phyloP scores from a whole-genome alignment of 2,113 vertebrate genomes.

The mouse (Mus musculus) region GRCm39 chr11:68194001-68194500 shows the following conservation, averaged over 20 bases:
- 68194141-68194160: fast-evolving
- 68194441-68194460: not conserved
- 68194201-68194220: not conserved
- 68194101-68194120: too few relatives aligned
- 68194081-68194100: too few relatives aligned
- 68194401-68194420: not conserved
- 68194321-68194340: not conserved
- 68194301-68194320: not conserved
- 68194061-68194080: too few relatives aligned
- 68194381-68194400: not conserved
- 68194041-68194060: too few relatives aligned
- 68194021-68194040: too few relatives aligned
- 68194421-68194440: conserved; percentile 17
- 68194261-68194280: not conserved
- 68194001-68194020: too few relatives aligned
- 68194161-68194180: too few relatives aligned
- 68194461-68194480: not conserved
- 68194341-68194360: not conserved
- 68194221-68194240: not conserved
- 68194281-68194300: not conserved
- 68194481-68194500: not conserved
- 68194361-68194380: not conserved
- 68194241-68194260: not conserved
- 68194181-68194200: not conserved
- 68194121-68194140: not conserved